Evolutionary conservation across 2,888 invertebrate species (phyloP).

Genomic region (Dicyrtomina minuta): DNA sequence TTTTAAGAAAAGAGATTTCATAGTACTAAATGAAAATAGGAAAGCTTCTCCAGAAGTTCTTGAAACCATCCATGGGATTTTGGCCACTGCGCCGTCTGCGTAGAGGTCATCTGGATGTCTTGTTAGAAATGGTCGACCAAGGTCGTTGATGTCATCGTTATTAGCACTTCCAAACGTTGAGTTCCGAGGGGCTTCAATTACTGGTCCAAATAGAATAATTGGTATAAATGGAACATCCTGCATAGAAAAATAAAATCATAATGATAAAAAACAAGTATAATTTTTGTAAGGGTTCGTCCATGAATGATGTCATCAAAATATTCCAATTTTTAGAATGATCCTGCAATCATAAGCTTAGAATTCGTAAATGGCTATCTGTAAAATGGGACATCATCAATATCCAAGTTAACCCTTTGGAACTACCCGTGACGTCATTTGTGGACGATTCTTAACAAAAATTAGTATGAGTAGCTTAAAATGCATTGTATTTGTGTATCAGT

Average conservation of each 20-base stretch:
- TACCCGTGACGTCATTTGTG: too few species aligned
- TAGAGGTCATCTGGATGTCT: background rate
- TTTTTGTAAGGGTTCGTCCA: too few species aligned
- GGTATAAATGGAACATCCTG: background rate
- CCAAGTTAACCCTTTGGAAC: too few species aligned
- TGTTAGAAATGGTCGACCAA: constrained; percentile 2
- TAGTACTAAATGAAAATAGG: background rate
- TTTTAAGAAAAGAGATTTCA: background rate
- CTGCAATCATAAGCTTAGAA: too few species aligned
- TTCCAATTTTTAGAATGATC: background rate
- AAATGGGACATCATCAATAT: too few species aligned
- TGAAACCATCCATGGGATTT: background rate
- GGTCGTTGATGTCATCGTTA: too few species aligned
- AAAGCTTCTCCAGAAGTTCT: constrained; percentile 1
- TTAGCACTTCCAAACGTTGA: too few species aligned
- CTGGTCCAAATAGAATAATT: constrained; percentile 9
- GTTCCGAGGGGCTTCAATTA: background rate
- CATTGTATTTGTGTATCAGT: too few species aligned
- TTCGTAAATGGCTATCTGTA: too few species aligned
- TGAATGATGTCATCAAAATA: background rate
- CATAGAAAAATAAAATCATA: too few species aligned
- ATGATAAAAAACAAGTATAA: background rate
- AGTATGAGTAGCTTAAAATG: too few species aligned
- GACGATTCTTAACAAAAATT: background rate
- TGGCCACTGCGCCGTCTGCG: background rate